Evolutionary conservation across 2,113 vertebrate species (phyloP).

Genomic region (Apistogramma diplotaenia): DNA sequence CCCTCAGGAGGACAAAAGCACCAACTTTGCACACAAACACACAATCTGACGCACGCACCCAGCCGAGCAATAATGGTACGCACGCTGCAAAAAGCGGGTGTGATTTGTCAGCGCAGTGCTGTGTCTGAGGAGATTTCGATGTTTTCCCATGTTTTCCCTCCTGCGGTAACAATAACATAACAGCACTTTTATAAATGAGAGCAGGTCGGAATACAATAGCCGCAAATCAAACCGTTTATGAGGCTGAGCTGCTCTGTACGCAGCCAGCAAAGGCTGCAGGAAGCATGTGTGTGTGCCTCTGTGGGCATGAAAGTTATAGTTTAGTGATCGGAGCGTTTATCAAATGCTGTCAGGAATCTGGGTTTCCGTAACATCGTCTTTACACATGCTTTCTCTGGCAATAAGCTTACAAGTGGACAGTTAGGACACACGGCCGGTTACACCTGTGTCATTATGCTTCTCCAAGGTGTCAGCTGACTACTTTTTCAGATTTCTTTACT

Average conservation of each 20-base stretch:
- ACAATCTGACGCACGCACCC: background rate
- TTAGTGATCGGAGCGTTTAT: background rate
- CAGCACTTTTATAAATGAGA: conserved; percentile 69
- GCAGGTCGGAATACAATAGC: conserved; percentile 56
- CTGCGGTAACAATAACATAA: conserved; percentile 67
- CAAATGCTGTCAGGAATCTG: background rate
- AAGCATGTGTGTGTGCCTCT: conserved; percentile 7
- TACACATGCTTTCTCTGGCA: background rate
- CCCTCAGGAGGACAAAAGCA: conserved; percentile 57
- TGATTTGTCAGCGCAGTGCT: conserved; percentile 64
- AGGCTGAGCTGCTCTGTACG: conserved; percentile 35
- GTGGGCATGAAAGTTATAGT: conserved; percentile 15
- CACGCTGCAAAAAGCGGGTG: conserved; percentile 62
- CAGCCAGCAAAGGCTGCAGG: conserved; percentile 41
- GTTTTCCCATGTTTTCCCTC: conserved; percentile 64
- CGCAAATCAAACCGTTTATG: conserved; percentile 69
- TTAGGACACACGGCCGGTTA: background rate
- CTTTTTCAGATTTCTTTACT: background rate
- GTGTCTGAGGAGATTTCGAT: conserved; percentile 63
- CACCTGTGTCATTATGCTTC: background rate
- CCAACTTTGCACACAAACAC: conserved; percentile 49
- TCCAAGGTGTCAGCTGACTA: background rate
- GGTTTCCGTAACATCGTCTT: background rate
- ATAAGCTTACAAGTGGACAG: background rate
- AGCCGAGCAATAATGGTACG: conserved; percentile 51